Evolutionary conservation across 1,140 invertebrate species (phyloP).

Genomic region (Pseudachorutes palmiensis): DNA sequence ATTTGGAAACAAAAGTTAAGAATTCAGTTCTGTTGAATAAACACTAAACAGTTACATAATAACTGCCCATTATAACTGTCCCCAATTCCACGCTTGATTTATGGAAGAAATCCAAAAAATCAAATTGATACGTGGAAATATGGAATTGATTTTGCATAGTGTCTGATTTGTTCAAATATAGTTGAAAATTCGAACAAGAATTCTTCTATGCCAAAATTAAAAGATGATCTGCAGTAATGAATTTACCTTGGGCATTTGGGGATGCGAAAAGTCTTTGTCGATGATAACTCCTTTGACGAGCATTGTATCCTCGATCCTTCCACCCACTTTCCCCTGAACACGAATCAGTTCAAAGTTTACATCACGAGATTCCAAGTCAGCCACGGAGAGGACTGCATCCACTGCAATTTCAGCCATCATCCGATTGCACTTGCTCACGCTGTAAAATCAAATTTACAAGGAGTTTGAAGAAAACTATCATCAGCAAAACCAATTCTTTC

Average conservation of each 20-base stretch:
- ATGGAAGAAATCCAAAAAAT: not conserved
- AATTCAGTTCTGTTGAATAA: conserved; percentile 13
- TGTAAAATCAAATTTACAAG: conserved; percentile 36
- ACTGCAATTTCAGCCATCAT: conserved; percentile 99
- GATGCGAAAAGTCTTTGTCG: conserved; percentile 98
- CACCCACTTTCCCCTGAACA: conserved; percentile 96
- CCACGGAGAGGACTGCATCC: conserved; percentile 86
- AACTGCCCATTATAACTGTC: not conserved
- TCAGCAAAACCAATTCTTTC: conserved; percentile 17
- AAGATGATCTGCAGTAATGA: not conserved
- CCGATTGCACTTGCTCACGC: conserved; percentile 76
- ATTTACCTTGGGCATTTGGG: conserved; percentile 98
- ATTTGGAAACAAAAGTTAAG: conserved; percentile 29
- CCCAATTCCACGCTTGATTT: not conserved
- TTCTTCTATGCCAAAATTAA: conserved; percentile 35
- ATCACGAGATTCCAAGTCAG: conserved; percentile 86
- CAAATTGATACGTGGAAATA: not conserved
- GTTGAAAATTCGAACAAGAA: conserved; percentile 23
- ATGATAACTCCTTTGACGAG: conserved; percentile 94
- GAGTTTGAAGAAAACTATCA: conserved; percentile 7
- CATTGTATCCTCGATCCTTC: conserved; percentile 92
- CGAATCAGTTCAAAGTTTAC: conserved; percentile 99
- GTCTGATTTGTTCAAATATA: conserved; percentile 36
- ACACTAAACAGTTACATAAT: not conserved
- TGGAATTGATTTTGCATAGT: conserved; percentile 30